Percentiles rank a stretch among this genome's conserved stretches.
phyloP scores from a whole-genome alignment of 2,888 invertebrate species.

The Ferdinandea cuprea region DNA sequence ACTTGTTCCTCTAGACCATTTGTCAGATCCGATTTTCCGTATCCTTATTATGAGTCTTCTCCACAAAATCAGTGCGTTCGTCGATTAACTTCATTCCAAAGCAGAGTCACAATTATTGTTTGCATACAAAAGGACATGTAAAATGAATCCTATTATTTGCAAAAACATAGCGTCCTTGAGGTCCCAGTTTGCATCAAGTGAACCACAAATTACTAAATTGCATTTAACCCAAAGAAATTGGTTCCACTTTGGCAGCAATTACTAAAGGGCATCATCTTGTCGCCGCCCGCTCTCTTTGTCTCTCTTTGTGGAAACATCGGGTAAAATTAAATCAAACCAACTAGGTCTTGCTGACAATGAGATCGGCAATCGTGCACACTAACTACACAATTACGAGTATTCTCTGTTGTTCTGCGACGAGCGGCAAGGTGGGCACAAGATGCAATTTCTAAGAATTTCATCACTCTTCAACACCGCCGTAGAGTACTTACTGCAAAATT shows the following conservation, averaged over 20 bases:
- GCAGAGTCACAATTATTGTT: neutral
- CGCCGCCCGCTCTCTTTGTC: neutral
- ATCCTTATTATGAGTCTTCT: too few relatives aligned
- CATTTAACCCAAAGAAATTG: constrained; percentile 60
- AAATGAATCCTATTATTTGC: neutral
- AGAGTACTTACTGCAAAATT: constrained; percentile 44
- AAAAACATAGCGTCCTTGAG: constrained; percentile 32
- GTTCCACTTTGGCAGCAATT: constrained; percentile 70
- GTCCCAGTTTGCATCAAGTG: neutral
- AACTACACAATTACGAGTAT: constrained; percentile 69
- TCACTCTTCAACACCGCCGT: constrained; percentile 34
- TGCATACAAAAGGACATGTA: neutral
- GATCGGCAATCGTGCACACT: constrained; percentile 72
- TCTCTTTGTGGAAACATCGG: constrained; percentile 43
- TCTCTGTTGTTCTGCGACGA: constrained; percentile 24
- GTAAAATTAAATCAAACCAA: constrained; percentile 72
- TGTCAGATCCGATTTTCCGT: too few relatives aligned
- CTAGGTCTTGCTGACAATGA: constrained; percentile 69
- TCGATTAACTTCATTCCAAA: too few relatives aligned
- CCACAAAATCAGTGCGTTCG: neutral
- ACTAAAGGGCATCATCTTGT: constrained; percentile 58
- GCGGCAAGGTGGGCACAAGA: constrained; percentile 29
- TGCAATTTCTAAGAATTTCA: constrained; percentile 68
- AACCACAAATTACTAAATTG: constrained; percentile 35
- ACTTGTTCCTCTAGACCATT: too few relatives aligned